Percentiles rank a stretch among this genome's conserved stretches.
Evolutionary conservation across 2,888 invertebrate species (phyloP).

Genomic region (Eucriotettix oculatus): DNA sequence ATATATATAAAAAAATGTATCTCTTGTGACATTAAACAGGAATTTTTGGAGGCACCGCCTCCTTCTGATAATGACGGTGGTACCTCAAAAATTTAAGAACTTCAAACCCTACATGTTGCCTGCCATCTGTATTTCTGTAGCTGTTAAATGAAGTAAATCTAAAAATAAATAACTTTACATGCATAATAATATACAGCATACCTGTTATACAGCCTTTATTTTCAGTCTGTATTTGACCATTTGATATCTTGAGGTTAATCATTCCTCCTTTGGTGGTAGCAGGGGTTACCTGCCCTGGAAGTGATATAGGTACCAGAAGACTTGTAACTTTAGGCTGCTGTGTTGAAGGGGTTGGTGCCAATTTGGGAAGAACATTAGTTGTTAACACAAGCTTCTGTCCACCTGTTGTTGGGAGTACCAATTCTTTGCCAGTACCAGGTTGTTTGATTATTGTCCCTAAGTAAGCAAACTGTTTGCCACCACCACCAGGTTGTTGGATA

Average conservation of each 20-base stretch:
- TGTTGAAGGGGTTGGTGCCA: constrained; percentile 12
- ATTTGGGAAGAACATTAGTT: constrained; percentile 12
- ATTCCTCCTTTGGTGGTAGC: constrained; percentile 31
- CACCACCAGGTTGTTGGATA: not conserved
- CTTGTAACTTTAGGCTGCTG: constrained; percentile 18
- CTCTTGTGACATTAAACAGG: too few species aligned
- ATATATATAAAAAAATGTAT: too few species aligned
- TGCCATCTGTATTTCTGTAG: too few species aligned
- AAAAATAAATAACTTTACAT: too few species aligned
- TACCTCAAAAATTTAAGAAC: too few species aligned
- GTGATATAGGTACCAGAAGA: constrained; percentile 7
- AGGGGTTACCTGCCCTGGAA: constrained; percentile 2
- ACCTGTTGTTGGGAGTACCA: not conserved
- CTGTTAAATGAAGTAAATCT: too few species aligned
- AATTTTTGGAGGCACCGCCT: too few species aligned
- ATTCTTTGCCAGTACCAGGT: constrained; percentile 6
- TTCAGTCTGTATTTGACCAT: constrained; percentile 42
- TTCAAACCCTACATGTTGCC: too few species aligned
- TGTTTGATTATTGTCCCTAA: constrained; percentile 37
- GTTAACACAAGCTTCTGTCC: not conserved
- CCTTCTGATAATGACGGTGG: too few species aligned
- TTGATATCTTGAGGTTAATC: constrained; percentile 50
- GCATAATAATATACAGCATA: not conserved
- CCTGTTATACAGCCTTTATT: constrained; percentile 22
- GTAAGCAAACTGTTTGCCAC: constrained; percentile 23